Conservation (phyloP, 1,140 invertebrate species). For the Drosophila ananassae region DNA sequence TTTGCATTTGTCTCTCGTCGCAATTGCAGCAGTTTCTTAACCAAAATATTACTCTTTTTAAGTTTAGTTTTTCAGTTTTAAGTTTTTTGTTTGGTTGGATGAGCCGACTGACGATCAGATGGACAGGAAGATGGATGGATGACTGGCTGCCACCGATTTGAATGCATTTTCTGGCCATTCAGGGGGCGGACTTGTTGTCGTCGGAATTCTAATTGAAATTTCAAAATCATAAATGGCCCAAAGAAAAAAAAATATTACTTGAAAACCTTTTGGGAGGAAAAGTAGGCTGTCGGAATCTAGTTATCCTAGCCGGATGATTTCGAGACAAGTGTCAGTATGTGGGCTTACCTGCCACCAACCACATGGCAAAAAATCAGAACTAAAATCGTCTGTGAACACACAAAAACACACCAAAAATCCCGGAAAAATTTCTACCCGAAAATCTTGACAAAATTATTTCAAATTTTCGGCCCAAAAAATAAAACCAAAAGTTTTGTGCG, state of each 20-base stretch:
- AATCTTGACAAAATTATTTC: conserved; percentile 30
- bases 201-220: conserved; percentile 27
- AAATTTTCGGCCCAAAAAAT: conserved; percentile 16
- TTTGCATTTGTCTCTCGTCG: conserved; percentile 33
- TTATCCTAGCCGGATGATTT: not conserved
- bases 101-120: not conserved
- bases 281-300: conserved; percentile 5
- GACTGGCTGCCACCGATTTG: not conserved
- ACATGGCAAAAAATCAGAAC: conserved; percentile 32
- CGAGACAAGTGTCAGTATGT: conserved; percentile 19
- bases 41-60: not conserved
- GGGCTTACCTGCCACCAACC: not conserved
- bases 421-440: conserved; percentile 46
- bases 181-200: conserved; percentile 1
- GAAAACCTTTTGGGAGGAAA: not conserved
- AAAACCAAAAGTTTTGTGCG: conserved; percentile 1
- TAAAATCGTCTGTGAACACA: conserved; percentile 48
- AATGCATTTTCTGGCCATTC: not conserved
- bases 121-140: not conserved
- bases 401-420: conserved; percentile 40
- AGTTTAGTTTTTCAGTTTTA: not conserved
- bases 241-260: no score
- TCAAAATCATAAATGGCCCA: conserved; percentile 6
- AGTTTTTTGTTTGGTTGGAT: not conserved
- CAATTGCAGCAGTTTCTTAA: not conserved